These are phyloP conservation scores for Gadopsis bispinosus DNA, from an alignment of 2,797 vertebrate genomes.

Conservation along the genomic window DNA sequence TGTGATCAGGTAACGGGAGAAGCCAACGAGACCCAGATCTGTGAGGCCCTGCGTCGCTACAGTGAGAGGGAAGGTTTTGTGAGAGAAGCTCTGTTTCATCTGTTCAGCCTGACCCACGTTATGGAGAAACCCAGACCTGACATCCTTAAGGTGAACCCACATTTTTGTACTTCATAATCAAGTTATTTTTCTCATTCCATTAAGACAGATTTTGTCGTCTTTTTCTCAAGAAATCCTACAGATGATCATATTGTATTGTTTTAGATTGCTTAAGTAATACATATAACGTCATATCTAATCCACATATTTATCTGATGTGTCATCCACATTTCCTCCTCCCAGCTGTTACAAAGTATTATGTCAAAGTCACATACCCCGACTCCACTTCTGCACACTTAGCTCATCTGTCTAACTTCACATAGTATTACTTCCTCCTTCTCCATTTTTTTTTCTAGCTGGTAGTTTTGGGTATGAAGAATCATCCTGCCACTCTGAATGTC, in stretches of 20 bases:
- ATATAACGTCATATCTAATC: neutral
- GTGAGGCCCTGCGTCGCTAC: slow-evolving; percentile 95
- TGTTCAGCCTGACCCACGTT: slow-evolving; percentile 96
- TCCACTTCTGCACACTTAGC: neutral
- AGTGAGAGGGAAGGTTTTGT: slow-evolving; percentile 97
- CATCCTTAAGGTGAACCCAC: slow-evolving; percentile 91
- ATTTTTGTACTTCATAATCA: neutral
- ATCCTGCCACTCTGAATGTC: slow-evolving; percentile 94
- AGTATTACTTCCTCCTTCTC: neutral
- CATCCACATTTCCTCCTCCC: neutral
- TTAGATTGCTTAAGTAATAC: neutral
- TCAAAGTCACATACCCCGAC: neutral
- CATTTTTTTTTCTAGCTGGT: slow-evolving; percentile 87
- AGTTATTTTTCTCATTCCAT: neutral
- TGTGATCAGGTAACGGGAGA: slow-evolving; percentile 93
- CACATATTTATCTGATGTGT: slow-evolving; percentile 4
- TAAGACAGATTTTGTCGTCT: neutral
- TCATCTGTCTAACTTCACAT: neutral
- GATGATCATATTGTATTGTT: neutral
- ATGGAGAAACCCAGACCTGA: slow-evolving; percentile 98
- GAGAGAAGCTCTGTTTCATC: slow-evolving; percentile 96
- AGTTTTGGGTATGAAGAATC: slow-evolving; percentile 97
- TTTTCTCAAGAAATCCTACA: neutral
- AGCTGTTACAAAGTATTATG: neutral
- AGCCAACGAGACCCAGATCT: slow-evolving; percentile 97